Conservation (phyloP, 2,888 invertebrate species). For the Nomada goodeniana region DNA sequence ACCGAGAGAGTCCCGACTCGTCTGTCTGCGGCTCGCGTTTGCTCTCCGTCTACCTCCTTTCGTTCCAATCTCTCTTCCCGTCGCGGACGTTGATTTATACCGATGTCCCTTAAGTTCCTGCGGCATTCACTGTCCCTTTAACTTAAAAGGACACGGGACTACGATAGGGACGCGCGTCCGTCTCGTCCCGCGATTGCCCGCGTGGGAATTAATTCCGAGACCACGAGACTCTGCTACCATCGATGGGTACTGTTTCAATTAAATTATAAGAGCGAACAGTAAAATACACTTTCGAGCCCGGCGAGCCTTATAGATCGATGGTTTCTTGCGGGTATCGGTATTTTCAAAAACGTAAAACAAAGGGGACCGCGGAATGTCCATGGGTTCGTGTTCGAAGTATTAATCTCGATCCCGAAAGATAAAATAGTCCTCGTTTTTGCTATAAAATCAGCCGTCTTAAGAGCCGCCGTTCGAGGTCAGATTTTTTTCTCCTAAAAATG, state of each 20-base stretch:
- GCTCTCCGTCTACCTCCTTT: slow-evolving; percentile 47
- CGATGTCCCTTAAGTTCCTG: slow-evolving; percentile 66
- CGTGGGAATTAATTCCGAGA: slow-evolving; percentile 69
- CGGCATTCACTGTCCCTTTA: slow-evolving; percentile 69
- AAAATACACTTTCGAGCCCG: not conserved
- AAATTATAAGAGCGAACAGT: slow-evolving; percentile 20
- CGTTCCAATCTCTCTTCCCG: slow-evolving; percentile 35
- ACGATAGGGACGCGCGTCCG: slow-evolving; percentile 51
- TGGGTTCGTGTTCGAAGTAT: slow-evolving; percentile 36
- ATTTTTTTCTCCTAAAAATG: slow-evolving; percentile 71
- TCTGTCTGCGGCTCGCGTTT: slow-evolving; percentile 55
- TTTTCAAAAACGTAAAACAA: slow-evolving; percentile 14
- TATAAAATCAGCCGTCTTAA: slow-evolving; percentile 70
- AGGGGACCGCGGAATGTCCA: slow-evolving; percentile 1
- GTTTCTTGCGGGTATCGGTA: not conserved
- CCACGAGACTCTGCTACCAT: slow-evolving; percentile 20
- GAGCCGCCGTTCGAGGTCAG: slow-evolving; percentile 58
- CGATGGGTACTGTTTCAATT: slow-evolving; percentile 29
- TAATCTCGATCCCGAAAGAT: slow-evolving; percentile 49
- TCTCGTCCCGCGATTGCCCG: slow-evolving; percentile 53
- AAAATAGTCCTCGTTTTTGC: slow-evolving; percentile 58
- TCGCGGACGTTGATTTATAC: slow-evolving; percentile 77
- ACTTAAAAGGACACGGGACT: slow-evolving; percentile 72
- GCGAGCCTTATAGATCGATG: not conserved
- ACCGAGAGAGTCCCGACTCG: slow-evolving; percentile 60